Conservation (phyloP, 2,888 invertebrate species). For the Lasiommata megera region DNA sequence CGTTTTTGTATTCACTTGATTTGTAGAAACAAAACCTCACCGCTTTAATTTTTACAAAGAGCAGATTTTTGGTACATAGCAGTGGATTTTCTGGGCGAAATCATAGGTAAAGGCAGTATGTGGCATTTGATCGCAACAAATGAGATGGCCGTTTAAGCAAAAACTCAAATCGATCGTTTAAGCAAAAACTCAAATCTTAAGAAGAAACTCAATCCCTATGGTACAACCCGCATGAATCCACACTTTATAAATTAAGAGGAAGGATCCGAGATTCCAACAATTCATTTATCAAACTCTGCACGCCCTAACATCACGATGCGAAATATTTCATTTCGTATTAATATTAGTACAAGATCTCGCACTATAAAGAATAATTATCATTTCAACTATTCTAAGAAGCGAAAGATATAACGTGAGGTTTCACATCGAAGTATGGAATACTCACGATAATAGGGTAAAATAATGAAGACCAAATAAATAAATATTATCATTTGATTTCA, state of each 20-base stretch:
- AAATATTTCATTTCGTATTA: conserved; percentile 37
- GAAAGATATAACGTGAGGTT: neutral
- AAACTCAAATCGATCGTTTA: too few relatives aligned
- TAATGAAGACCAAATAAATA: conserved; percentile 16
- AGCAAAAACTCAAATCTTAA: too few relatives aligned
- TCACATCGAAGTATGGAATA: neutral
- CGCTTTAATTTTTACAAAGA: too few relatives aligned
- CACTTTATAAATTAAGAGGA: conserved; percentile 12
- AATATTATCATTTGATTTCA: neutral
- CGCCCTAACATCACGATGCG: conserved; percentile 71
- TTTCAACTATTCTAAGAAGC: neutral
- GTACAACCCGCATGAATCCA: conserved; percentile 20
- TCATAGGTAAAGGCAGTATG: too few relatives aligned
- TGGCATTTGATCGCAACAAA: too few relatives aligned
- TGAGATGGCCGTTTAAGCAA: too few relatives aligned
- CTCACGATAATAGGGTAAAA: conserved; percentile 1
- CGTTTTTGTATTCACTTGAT: too few relatives aligned
- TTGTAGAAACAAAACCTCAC: too few relatives aligned
- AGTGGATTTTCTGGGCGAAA: too few relatives aligned
- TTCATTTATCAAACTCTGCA: conserved; percentile 50
- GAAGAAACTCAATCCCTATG: too few relatives aligned
- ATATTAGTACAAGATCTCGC: neutral
- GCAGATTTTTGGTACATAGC: too few relatives aligned
- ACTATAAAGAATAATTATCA: neutral
- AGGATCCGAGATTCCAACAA: neutral